Conservation (phyloP, 2,888 invertebrate species). For the Xylota sylvarum region DNA sequence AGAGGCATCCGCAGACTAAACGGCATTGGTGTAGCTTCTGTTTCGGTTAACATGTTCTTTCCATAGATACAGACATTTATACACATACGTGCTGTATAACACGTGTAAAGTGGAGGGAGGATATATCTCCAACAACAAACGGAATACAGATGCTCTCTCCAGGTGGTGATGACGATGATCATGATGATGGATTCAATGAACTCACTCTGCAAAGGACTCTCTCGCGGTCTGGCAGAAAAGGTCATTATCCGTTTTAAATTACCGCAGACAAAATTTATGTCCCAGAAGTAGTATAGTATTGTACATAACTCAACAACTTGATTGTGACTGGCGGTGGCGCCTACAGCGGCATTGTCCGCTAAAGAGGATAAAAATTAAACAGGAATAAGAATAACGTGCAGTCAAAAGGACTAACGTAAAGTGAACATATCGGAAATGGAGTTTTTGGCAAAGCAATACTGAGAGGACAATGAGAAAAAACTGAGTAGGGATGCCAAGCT, state of each 20-base stretch:
- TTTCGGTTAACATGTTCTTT: conserved; percentile 56
- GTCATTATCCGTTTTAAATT: conserved; percentile 68
- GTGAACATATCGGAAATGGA: not conserved
- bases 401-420: conserved; percentile 20
- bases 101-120: conserved; percentile 12
- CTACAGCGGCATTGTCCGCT: conserved; percentile 2
- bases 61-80: conserved; percentile 9
- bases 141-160: conserved; percentile 15
- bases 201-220: conserved; percentile 58
- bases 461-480: not conserved
- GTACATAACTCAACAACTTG: not conserved
- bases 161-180: conserved; percentile 40
- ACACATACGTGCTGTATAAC: conserved; percentile 12
- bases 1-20: conserved; percentile 63
- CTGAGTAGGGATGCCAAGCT: not conserved
- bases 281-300: conserved; percentile 35
- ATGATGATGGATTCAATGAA: conserved; percentile 70
- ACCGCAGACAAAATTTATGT: conserved; percentile 44
- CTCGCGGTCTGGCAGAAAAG: conserved; percentile 39
- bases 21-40: conserved; percentile 59
- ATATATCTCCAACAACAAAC: conserved; percentile 17
- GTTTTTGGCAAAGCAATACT: conserved; percentile 10
- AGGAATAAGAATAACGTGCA: not conserved
- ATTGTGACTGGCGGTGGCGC: conserved; percentile 6
- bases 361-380: conserved; percentile 2